A percentile compares a stretch with the other conserved stretches of the same genome.
phyloP scores from a whole-genome alignment of 2,113 vertebrate species.

The Tachysurus vachellii region DNA sequence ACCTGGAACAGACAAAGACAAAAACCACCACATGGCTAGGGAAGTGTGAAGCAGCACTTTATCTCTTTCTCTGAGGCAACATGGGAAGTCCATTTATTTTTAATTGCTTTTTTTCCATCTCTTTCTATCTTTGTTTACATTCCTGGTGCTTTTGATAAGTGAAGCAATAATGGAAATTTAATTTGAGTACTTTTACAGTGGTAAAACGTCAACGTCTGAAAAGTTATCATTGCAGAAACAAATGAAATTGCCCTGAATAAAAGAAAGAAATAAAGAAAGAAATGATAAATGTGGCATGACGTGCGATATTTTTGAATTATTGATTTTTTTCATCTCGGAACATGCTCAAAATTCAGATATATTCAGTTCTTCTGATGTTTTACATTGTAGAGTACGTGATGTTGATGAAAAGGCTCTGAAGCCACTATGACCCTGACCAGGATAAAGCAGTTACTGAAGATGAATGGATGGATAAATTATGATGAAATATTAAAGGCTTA shows the following conservation, averaged over 20 bases:
- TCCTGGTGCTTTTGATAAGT: constrained; percentile 61
- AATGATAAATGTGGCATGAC: neutral
- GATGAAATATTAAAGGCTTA: neutral
- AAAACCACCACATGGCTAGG: constrained; percentile 7
- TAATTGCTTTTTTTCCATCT: constrained; percentile 63
- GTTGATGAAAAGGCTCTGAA: neutral
- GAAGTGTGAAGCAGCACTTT: constrained; percentile 42
- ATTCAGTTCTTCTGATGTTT: neutral
- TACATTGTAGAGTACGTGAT: neutral
- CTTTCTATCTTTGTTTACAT: constrained; percentile 65
- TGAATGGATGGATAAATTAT: neutral
- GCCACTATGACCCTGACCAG: neutral
- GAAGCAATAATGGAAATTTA: constrained; percentile 61
- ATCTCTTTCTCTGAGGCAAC: constrained; percentile 55
- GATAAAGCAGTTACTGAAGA: neutral
- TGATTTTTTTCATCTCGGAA: neutral
- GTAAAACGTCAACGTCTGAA: constrained; percentile 51
- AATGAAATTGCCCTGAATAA: constrained; percentile 30
- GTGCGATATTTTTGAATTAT: neutral
- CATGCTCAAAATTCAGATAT: neutral
- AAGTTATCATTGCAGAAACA: constrained; percentile 20
- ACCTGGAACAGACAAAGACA: neutral
- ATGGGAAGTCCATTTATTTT: constrained; percentile 61
- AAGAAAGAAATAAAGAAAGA: constrained; percentile 15
- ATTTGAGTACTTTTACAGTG: constrained; percentile 61